Evolutionary conservation across 2,888 invertebrate species (phyloP).

Genomic region (Xanthia icteritia): DNA sequence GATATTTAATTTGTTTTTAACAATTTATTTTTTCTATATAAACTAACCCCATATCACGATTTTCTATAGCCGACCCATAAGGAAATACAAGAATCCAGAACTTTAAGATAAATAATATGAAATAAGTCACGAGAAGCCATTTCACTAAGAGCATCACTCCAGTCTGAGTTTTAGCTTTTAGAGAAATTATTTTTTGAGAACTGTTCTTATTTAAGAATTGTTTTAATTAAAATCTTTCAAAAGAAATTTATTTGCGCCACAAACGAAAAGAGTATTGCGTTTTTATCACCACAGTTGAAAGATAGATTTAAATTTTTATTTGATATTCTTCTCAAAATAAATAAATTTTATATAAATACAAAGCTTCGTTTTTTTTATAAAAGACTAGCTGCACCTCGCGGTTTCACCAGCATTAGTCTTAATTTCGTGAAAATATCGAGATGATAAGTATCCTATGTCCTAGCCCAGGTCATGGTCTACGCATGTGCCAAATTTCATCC

Average conservation of each 20-base stretch:
- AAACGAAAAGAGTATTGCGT: too few relatives aligned
- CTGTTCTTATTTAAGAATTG: not conserved
- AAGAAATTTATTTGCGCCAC: not conserved
- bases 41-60: too few relatives aligned
- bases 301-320: not conserved
- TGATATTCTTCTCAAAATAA: not conserved
- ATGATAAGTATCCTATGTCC: too few relatives aligned
- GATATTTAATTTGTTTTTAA: too few relatives aligned
- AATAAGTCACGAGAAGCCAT: not conserved
- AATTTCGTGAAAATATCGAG: too few relatives aligned
- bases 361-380: not conserved
- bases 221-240: not conserved
- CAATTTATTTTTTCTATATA: too few relatives aligned
- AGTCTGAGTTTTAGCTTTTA: not conserved
- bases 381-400: too few relatives aligned
- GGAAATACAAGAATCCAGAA: not conserved
- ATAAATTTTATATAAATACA: not conserved
- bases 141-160: not conserved
- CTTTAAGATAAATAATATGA: not conserved
- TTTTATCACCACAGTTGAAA: not conserved
- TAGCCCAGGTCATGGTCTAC: too few relatives aligned
- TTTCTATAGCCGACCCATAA: too few relatives aligned
- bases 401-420: too few relatives aligned
- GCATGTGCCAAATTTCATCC: too few relatives aligned
- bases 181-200: not conserved